Percentiles rank a stretch among this genome's conserved stretches.
Conservation (phyloP, 1,140 invertebrate genomes). For the Aphelenchoides fujianensis region DNA sequence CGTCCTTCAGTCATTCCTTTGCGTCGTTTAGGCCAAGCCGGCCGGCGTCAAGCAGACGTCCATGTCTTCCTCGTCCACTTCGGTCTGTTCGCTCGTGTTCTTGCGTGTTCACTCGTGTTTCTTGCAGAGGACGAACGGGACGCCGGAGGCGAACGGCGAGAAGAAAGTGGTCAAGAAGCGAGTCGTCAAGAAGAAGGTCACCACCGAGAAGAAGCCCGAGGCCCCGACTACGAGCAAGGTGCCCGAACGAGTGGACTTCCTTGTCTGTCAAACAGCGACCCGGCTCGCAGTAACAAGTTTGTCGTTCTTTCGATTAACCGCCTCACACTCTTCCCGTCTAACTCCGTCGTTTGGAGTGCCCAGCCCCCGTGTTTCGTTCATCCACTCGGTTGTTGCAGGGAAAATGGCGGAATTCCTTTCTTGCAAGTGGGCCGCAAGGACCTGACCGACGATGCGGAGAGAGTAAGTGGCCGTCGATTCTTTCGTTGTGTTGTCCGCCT, state of each 20-base stretch:
- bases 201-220: slow-evolving; percentile 7
- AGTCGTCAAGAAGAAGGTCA: slow-evolving; percentile 30
- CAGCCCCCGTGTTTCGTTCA: no score
- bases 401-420: slow-evolving; percentile 22
- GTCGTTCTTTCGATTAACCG: no score
- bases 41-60: background rate
- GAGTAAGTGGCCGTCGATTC: no score
- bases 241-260: background rate
- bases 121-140: slow-evolving; percentile 15
- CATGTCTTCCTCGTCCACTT: no score
- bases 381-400: slow-evolving; percentile 7
- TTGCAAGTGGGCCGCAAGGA: slow-evolving; percentile 21
- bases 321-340: no score
- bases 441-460: background rate
- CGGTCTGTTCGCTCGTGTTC: no score
- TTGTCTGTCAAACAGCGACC: no score
- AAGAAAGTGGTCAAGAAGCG: slow-evolving; percentile 41
- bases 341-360: no score
- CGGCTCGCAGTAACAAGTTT: no score
- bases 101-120: slow-evolving; percentile 8
- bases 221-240: background rate
- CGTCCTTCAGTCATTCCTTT: background rate
- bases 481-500: no score
- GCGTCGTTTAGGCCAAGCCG: background rate
- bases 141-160: slow-evolving; percentile 14